Conservation (phyloP, 2,113 vertebrate species). For the Drymodes brunneopygia region DNA sequence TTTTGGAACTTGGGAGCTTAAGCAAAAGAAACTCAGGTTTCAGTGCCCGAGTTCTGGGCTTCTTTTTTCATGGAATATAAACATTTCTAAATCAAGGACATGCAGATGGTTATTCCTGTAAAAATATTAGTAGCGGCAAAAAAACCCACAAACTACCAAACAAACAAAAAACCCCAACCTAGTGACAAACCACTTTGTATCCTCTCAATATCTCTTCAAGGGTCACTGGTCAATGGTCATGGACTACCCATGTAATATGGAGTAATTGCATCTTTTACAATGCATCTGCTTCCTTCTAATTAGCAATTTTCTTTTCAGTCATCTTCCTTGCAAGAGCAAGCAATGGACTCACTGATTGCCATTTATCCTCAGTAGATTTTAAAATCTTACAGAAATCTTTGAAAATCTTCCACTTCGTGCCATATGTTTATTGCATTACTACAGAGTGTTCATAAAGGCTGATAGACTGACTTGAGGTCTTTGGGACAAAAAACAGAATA, state of each 20-base stretch:
- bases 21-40: neutral
- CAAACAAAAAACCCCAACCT: neutral
- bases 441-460: neutral
- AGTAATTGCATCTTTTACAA: neutral
- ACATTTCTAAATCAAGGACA: neutral
- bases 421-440: neutral
- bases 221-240: neutral
- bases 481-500: neutral
- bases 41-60: neutral
- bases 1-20: neutral
- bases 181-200: neutral
- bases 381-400: neutral
- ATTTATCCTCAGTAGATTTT: neutral
- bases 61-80: neutral
- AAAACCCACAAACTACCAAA: neutral
- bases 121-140: neutral
- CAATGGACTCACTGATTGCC: neutral
- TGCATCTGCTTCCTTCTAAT: neutral
- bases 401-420: neutral
- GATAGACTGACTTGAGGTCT: neutral
- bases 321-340: neutral
- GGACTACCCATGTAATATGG: neutral
- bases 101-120: neutral
- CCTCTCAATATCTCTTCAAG: neutral
- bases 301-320: neutral